Evolutionary conservation across 2,888 invertebrate genomes (phyloP), one percentile per base, ranked within the genome.

Genomic region (Anorthoa munda): DNA sequence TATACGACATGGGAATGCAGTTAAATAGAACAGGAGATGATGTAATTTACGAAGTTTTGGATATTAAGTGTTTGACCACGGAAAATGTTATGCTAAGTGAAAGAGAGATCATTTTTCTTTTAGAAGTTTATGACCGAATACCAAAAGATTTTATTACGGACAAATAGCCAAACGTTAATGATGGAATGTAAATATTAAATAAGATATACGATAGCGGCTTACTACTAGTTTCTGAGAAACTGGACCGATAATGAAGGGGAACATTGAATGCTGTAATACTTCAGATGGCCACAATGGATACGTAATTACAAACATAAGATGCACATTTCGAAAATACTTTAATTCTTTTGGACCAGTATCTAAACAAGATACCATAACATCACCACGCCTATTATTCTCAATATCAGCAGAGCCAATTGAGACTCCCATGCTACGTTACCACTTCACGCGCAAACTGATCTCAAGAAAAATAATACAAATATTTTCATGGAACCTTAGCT

Each of bases 1-100:
- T 90, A 88, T 90, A 88, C 91, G 91, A 88, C 88, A 87, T 83
- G 85, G 83, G 87, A 88, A 88, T 85, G 87, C 81, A 65, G 82
- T 86, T 85, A 86, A 85, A 84, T 84, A 75, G 84, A 78, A 77
- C 79, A 76, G 72, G 79, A 78, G 83, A 86, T 83, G 86, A 86
- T 82, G 87, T 86, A 81, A 86, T 86, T 86, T 86, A 81, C 83
- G 55, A 75, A 86, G 75, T 84, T 86, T 86, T 70, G 79, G 73
- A 79, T 79, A 85, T 79, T 83, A 81, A 84, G 80, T 82, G 74
- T 66, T 82, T 66, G 64, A 76, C 72, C 73, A 85, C 75, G 73
- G 67, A 83, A 79, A 83, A 82, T 76, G 72, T 75, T 75, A 79
- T 75, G 82, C 68, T 82, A 66, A 75, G 51, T 51, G 26, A 60